Percentiles rank a stretch among this genome's conserved stretches.
These are phyloP conservation scores for Elanus axillaris DNA, from an alignment of 2,113 vertebrate species.

Conservation along the genomic window DNA sequence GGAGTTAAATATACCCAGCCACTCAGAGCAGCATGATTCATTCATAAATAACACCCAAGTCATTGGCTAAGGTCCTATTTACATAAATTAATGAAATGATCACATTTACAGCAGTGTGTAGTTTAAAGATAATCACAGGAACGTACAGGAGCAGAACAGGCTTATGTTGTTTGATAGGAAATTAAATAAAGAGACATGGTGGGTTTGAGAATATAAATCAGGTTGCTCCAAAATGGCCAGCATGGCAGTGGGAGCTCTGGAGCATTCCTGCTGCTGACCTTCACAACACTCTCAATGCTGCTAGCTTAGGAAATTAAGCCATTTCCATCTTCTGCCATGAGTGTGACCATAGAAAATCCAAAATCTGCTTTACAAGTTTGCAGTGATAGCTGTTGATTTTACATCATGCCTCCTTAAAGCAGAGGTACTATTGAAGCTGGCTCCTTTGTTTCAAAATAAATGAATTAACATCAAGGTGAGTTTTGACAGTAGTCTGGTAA, in stretches of 20 bases:
- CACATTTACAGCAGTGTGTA: not conserved
- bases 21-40: slow-evolving; percentile 43
- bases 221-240: not conserved
- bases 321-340: not conserved
- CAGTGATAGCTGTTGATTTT: not conserved
- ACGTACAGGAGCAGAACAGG: not conserved
- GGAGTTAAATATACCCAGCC: slow-evolving; percentile 38
- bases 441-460: not conserved
- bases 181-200: not conserved
- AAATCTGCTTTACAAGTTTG: not conserved
- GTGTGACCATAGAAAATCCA: not conserved
- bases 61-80: slow-evolving; percentile 9
- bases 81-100: slow-evolving; percentile 16
- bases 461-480: not conserved
- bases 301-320: not conserved
- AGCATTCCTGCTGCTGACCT: not conserved
- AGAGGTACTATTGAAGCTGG: not conserved
- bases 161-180: not conserved
- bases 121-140: not conserved
- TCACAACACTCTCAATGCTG: not conserved
- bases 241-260: not conserved
- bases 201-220: not conserved
- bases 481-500: not conserved
- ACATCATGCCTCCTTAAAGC: not conserved
- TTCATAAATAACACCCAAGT: slow-evolving; percentile 29